Evolutionary conservation across 2,797 vertebrate genomes (phyloP).

Genomic region (Monodelphis domestica): DNA sequence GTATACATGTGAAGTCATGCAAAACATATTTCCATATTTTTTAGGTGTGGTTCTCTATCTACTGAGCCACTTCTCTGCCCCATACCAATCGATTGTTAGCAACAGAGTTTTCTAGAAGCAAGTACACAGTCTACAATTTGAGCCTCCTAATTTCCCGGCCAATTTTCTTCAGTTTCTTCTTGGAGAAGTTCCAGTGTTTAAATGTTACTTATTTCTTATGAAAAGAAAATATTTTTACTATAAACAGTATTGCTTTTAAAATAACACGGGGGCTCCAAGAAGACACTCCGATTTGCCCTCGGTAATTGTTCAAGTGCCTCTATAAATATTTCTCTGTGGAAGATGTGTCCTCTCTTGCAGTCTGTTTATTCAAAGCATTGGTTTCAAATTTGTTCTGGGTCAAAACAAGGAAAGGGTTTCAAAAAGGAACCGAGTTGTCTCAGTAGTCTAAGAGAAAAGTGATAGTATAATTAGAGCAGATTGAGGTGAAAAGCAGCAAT

Average conservation of each 20-base stretch:
- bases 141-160: background rate
- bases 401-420: conserved; percentile 74
- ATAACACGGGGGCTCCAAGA: conserved; percentile 43
- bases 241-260: conserved; percentile 60
- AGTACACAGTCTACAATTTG: background rate
- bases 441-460: conserved; percentile 70
- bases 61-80: no score
- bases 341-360: conserved; percentile 59
- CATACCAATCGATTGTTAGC: background rate
- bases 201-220: background rate
- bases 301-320: conserved; percentile 63
- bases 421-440: conserved; percentile 72
- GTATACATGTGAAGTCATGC: background rate
- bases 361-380: conserved; percentile 70
- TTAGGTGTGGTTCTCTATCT: no score
- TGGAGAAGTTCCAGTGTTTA: background rate
- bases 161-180: background rate
- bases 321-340: conserved; percentile 77
- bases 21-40: background rate
- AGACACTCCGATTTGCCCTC: conserved; percentile 58
- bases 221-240: conserved; percentile 48
- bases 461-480: conserved; percentile 71
- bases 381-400: conserved; percentile 70
- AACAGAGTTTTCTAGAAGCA: background rate
- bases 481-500: conserved; percentile 60